A percentile compares a stretch with the other conserved stretches of the same genome.
phyloP scores from a whole-genome alignment of 2,888 invertebrate genomes.

The Ypsolopha scabrella region DNA sequence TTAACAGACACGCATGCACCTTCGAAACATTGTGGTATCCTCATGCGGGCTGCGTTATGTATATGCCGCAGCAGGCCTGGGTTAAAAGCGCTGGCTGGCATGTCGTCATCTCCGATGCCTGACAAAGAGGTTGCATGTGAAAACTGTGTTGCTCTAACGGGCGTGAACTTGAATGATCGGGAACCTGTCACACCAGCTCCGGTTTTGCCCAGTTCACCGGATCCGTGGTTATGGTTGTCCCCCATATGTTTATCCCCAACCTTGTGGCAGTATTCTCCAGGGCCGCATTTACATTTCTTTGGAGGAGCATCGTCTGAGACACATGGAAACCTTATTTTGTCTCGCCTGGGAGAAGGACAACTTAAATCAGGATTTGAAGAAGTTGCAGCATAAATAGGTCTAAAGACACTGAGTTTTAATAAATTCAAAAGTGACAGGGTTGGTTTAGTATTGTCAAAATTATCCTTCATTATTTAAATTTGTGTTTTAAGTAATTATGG shows the following conservation, averaged over 20 bases:
- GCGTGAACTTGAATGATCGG: constrained; percentile 13
- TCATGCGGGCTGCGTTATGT: constrained; percentile 51
- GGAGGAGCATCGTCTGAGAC: background rate
- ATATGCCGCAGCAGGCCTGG: constrained; percentile 55
- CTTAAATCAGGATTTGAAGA: no score
- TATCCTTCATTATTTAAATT: no score
- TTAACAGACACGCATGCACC: constrained; percentile 51
- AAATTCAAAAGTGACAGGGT: no score
- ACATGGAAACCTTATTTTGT: no score
- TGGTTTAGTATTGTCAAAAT: no score
- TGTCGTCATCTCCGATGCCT: constrained; percentile 18
- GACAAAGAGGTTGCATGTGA: no score
- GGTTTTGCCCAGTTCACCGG: constrained; percentile 31
- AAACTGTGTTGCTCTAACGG: no score
- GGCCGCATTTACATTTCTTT: background rate
- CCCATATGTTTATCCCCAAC: background rate
- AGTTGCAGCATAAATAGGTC: no score
- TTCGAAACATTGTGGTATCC: constrained; percentile 61
- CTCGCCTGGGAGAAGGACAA: no score
- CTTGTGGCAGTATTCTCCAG: background rate
- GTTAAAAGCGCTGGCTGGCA: constrained; percentile 38
- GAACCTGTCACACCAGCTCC: constrained; percentile 59
- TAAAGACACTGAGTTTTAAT: no score
- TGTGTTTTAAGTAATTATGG: no score
- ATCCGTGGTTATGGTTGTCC: no score